Conservation (phyloP, 2,113 vertebrate species). For the Diphyllodes magnificus region DNA sequence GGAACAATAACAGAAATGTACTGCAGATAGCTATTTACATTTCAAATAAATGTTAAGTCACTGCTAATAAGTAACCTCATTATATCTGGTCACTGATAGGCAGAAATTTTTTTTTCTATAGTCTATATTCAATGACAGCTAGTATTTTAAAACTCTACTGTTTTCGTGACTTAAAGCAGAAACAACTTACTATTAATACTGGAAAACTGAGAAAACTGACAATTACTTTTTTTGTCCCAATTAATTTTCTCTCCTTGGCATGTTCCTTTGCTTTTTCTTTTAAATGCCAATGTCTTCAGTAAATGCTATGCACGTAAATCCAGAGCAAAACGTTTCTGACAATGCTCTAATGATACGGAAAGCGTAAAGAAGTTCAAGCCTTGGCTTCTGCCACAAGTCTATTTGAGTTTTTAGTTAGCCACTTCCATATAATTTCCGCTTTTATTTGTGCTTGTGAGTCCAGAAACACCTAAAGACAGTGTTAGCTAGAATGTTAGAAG, state of each 20-base stretch:
- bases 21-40: neutral
- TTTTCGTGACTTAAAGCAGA: neutral
- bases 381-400: neutral
- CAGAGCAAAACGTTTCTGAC: neutral
- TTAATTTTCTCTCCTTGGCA: neutral
- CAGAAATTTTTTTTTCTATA: neutral
- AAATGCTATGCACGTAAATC: neutral
- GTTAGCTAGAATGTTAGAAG: neutral
- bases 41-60: neutral
- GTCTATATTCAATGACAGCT: neutral
- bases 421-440: accelerated
- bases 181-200: neutral
- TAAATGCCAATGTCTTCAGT: neutral
- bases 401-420: neutral
- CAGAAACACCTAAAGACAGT: neutral
- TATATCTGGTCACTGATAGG: neutral
- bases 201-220: neutral
- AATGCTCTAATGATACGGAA: neutral
- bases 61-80: neutral
- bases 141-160: neutral
- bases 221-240: neutral
- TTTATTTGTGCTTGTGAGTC: neutral
- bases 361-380: neutral
- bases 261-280: neutral
- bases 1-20: neutral